Percentiles rank a stretch among this genome's conserved stretches.
phyloP scores from a whole-genome alignment of 2,888 invertebrate genomes.

The Mesoligia furuncula region DNA sequence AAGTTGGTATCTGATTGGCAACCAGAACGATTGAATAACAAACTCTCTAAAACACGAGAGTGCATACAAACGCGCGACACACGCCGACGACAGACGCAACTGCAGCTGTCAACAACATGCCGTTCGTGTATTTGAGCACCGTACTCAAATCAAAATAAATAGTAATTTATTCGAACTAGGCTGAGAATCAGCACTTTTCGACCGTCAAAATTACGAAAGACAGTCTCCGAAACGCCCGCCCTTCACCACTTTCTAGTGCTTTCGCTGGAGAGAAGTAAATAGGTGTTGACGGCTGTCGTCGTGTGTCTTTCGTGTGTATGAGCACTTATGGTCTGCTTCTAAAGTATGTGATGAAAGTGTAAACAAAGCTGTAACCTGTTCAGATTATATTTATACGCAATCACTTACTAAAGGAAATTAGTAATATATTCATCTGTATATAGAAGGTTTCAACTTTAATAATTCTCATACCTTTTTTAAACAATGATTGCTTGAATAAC shows the following conservation, averaged over 20 bases:
- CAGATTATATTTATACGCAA: neutral
- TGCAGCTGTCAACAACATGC: too few species aligned
- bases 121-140: neutral
- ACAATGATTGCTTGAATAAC: neutral
- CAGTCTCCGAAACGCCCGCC: too few species aligned
- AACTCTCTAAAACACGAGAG: neutral
- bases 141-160: too few species aligned
- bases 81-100: neutral
- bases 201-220: too few species aligned
- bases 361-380: neutral
- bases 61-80: neutral
- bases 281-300: too few species aligned
- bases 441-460: neutral
- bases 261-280: too few species aligned
- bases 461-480: neutral
- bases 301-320: too few species aligned
- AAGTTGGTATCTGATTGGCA: constrained; percentile 23
- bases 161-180: too few species aligned
- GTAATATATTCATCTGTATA: neutral
- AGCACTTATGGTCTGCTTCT: neutral
- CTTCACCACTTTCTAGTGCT: too few species aligned
- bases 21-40: constrained; percentile 8
- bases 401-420: neutral
- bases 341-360: neutral
- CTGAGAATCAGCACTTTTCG: too few species aligned